phyloP scores from a whole-genome alignment of 2,113 vertebrate genomes.

The Dasyprocta punctata region DNA sequence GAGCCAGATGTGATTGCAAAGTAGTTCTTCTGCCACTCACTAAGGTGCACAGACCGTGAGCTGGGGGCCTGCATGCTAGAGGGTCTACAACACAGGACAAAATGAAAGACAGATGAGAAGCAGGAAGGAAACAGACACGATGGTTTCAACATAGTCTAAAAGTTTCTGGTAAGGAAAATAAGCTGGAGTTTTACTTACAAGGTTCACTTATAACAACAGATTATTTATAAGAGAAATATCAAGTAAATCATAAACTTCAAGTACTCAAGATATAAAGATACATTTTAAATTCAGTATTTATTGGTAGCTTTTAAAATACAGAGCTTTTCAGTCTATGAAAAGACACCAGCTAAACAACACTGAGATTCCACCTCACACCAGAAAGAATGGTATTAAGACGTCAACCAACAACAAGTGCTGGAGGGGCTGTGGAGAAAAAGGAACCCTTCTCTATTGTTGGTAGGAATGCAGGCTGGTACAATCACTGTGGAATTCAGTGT shows the following conservation, averaged over 20 bases:
- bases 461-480: no score
- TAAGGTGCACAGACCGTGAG: conserved; percentile 90
- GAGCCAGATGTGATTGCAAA: conserved; percentile 92
- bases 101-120: conserved; percentile 28
- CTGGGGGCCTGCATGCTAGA: conserved; percentile 78
- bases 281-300: background rate
- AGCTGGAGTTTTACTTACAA: background rate
- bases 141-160: background rate
- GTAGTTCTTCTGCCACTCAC: conserved; percentile 95
- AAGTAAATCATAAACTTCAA: background rate
- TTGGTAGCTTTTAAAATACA: background rate
- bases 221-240: background rate
- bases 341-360: no score
- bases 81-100: conserved; percentile 43
- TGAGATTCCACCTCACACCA: no score
- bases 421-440: no score
- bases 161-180: background rate
- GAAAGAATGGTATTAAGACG: no score
- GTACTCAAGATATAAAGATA: background rate
- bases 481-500: no score
- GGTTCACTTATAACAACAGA: background rate
- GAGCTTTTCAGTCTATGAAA: background rate
- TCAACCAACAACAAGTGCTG: no score
- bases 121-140: background rate
- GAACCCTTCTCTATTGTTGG: no score